Evolutionary conservation across 2,888 invertebrate species (phyloP), one percentile per base, ranked within the genome.

Genomic region (Lasioglossum zephyrum): DNA sequence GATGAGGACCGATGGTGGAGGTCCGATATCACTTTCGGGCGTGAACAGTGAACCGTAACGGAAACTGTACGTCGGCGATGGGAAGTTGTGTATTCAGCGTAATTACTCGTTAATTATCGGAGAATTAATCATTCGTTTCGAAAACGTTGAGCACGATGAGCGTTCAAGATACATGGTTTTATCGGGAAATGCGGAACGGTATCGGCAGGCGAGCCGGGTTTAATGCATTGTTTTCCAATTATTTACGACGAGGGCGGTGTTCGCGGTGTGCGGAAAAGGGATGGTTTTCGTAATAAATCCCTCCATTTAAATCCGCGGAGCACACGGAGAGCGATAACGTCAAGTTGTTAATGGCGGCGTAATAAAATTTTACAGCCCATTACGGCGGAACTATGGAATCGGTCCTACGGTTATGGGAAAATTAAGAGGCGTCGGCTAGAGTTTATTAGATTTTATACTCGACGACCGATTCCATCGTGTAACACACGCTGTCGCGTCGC

Each of bases 341-440:
- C 57, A 22, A 66, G 81, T 87, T 88, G 87, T 90, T 91, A 90
- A 91, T 91, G 78, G 69, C 74, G 77, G 63, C 63, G 82, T 91
- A 90, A 92, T 89, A 88, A 92, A 92, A 92, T 92, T 90, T 86
- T 89, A 89, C 88, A 88, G 87, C 77, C 90, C 92, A 92, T 92
- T 91, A 92, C 82, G 77, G 72, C 39, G 69, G 84, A 85, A 78
- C 86, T 87, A 87, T 90, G 86, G 73, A 91, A 90, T 90, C 87
- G 81, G 36, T 36, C 82, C 69, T 31, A 77, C 49, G 83, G 69
- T 90, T 90, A 90, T 87, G 79, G 77, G 87, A 81, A 82, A 90
- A 90, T 90, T 86, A 87, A 89, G 80, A 73, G 84, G 82, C 77
- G 77, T 73, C 80, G 81, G 82, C 72, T 75, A 76, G 75, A 79